Base-by-base conservation (phyloP, 2,888 invertebrate species). In the Xiphydria camelus region DNA sequence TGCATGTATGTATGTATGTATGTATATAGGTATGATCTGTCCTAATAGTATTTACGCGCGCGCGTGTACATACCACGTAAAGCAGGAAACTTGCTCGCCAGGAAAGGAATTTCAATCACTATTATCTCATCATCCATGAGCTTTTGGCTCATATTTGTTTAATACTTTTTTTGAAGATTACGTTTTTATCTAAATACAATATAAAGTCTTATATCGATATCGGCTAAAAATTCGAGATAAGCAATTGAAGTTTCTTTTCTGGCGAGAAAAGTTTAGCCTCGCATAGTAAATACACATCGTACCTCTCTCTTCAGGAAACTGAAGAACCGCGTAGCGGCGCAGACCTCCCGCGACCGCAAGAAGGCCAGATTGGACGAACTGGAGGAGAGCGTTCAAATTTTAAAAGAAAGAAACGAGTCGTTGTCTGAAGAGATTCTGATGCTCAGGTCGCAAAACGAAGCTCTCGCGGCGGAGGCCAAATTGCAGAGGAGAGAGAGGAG, bases 311-410 rank as follows among this genome's bases (percentile, higher is more conserved):
- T 19, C 75, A 94, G 96, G 75, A 96, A 96, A 78, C 75, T 96
- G 62, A 96, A 96, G 76, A 97, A 97, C 75, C 83, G 97, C 57
- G 94, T 97, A 18, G 97, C 98, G 21, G 98, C 98, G 2, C 98
- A 98, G 77, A 94, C 93, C 35, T 97, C 97, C 1, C 84, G 98
- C 41, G 98, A 98, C 76, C 83, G 95, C 32, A 98, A 98, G 73
- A 97, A 97, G 75, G 91, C 91, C 1, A 88, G 87, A 70, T 89
- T 97, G 85, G 89, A 91, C 56, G 91, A 93, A 59, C 85, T 97
- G 81, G 95, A 96, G 73, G 73, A 77, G 7, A 83, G 85, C 25
- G 81, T 90, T 4, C 78, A 82, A 50, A 76, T 80, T 32, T 76
- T 89, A 21, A 82, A 82, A 54, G 82, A 83, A 4, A 79, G 79